Conservation (phyloP, 2,888 invertebrate genomes). For the Cryptus armator region DNA sequence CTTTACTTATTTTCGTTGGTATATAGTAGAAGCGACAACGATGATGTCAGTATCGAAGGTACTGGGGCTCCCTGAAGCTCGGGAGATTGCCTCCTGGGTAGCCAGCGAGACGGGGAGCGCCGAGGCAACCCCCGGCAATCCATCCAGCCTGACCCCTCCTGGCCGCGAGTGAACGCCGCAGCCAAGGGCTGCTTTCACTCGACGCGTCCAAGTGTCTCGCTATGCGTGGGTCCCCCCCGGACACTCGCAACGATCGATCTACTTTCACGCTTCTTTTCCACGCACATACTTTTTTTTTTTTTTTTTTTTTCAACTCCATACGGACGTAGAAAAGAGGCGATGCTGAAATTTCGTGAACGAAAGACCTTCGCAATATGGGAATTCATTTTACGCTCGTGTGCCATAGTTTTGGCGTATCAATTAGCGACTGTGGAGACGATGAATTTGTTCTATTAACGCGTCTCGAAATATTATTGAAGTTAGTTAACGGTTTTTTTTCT, state of each 20-base stretch:
- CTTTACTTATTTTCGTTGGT: background rate
- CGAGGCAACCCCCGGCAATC: constrained; percentile 71
- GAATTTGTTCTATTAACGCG: background rate
- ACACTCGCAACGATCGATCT: constrained; percentile 70
- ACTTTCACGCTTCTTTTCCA: constrained; percentile 66
- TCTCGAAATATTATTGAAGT: background rate
- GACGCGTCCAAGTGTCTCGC: constrained; percentile 68
- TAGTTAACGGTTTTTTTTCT: background rate
- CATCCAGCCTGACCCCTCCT: constrained; percentile 71
- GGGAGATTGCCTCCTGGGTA: constrained; percentile 63
- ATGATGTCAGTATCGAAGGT: constrained; percentile 64
- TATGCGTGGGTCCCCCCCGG: constrained; percentile 71
- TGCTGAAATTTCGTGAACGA: background rate
- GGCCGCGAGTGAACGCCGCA: constrained; percentile 63
- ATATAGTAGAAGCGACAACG: constrained; percentile 41
- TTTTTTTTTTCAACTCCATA: constrained; percentile 31
- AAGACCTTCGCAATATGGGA: background rate
- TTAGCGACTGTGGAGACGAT: background rate
- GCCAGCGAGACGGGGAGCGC: constrained; percentile 45
- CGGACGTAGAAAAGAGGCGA: background rate
- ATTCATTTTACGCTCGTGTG: background rate
- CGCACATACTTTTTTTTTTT: constrained; percentile 55
- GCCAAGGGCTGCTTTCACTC: constrained; percentile 66
- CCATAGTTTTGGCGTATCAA: background rate
- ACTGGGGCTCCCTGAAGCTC: constrained; percentile 66